phyloP scores from a whole-genome alignment of 2,797 vertebrate genomes.

The Myotis vivesi region DNA sequence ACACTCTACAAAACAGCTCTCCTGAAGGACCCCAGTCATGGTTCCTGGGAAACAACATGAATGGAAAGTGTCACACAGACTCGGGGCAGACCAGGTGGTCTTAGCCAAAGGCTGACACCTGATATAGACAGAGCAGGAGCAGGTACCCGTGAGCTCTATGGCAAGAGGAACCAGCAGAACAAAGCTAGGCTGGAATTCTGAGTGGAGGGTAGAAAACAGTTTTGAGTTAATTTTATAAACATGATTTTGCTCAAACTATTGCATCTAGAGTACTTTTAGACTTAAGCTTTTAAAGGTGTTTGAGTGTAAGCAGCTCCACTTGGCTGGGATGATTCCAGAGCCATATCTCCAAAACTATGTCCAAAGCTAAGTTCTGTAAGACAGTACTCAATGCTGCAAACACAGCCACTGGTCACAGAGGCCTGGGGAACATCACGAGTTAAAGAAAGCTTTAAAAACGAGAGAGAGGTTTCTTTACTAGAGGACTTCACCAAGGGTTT shows the following conservation, averaged over 20 bases:
- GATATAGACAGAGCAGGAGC: neutral
- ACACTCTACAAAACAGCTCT: neutral
- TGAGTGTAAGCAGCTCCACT: neutral
- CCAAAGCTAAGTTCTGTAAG: neutral
- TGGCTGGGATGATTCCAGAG: neutral
- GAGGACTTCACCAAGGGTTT: neutral
- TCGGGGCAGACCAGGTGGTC: neutral
- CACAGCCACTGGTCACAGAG: neutral
- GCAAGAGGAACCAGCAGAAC: neutral
- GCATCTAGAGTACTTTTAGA: neutral
- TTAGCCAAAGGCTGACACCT: neutral
- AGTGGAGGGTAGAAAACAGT: neutral
- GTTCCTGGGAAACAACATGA: neutral
- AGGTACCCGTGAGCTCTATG: neutral
- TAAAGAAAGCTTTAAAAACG: neutral
- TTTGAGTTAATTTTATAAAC: neutral
- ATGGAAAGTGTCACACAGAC: neutral
- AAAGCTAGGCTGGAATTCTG: neutral
- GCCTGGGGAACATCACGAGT: neutral
- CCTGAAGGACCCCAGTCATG: neutral
- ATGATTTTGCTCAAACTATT: neutral
- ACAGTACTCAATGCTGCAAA: neutral
- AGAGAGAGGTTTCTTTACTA: neutral
- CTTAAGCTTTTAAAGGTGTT: neutral
- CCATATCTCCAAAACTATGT: neutral